phyloP scores from a whole-genome alignment of 2,888 invertebrate genomes.

The Cartodere bifasciata region DNA sequence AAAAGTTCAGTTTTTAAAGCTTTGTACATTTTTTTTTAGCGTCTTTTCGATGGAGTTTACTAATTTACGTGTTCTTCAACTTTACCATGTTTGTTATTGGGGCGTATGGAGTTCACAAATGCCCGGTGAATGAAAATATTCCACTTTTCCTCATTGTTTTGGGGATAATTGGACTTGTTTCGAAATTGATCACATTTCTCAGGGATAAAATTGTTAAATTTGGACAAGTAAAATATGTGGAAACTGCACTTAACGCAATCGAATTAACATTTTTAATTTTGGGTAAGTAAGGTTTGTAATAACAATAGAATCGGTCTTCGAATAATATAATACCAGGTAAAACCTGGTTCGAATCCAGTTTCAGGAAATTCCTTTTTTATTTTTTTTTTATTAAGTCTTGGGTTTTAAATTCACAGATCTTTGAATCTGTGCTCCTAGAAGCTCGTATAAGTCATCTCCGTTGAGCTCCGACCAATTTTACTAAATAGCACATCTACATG shows the following conservation, averaged over 20 bases:
- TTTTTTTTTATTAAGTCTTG: too few relatives aligned
- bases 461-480: too few relatives aligned
- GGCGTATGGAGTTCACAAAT: slow-evolving; percentile 22
- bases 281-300: too few relatives aligned
- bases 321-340: too few relatives aligned
- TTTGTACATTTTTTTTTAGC: slow-evolving; percentile 26
- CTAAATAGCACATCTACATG: too few relatives aligned
- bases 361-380: too few relatives aligned
- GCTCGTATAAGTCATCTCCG: too few relatives aligned
- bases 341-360: too few relatives aligned
- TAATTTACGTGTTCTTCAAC: slow-evolving; percentile 21
- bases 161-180: slow-evolving; percentile 24
- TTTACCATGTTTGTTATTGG: slow-evolving; percentile 25
- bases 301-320: too few relatives aligned
- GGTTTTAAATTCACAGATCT: too few relatives aligned
- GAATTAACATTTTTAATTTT: slow-evolving; percentile 23
- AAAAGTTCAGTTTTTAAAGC: slow-evolving; percentile 8
- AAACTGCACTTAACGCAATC: slow-evolving; percentile 22
- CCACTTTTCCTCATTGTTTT: slow-evolving; percentile 24
- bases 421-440: too few relatives aligned
- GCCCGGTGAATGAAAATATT: slow-evolving; percentile 25
- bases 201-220: slow-evolving; percentile 16
- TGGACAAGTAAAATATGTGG: slow-evolving; percentile 18
- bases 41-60: slow-evolving; percentile 20
- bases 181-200: slow-evolving; percentile 20